Conservation (phyloP, 2,797 vertebrate species). For the Otus scops region DNA sequence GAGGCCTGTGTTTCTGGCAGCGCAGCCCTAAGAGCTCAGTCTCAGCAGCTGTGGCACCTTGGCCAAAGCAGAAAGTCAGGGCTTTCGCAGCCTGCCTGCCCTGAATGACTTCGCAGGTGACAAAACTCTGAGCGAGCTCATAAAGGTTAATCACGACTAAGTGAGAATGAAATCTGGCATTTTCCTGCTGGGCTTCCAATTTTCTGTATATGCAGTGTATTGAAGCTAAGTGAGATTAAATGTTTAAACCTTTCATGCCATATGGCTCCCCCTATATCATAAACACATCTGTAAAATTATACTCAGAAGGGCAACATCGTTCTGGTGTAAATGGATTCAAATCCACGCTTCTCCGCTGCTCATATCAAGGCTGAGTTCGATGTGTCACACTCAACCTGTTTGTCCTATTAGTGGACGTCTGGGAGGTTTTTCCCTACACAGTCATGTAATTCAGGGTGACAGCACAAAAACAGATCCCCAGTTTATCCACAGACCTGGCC, state of each 20-base stretch:
- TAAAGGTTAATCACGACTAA: constrained; percentile 49
- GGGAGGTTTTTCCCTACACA: background rate
- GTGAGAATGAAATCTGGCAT: constrained; percentile 56
- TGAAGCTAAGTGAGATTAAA: constrained; percentile 59
- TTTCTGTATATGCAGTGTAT: constrained; percentile 14
- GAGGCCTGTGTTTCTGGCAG: background rate
- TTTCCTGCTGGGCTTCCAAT: constrained; percentile 56
- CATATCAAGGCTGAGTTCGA: background rate
- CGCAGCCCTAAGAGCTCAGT: background rate
- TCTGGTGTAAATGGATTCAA: background rate
- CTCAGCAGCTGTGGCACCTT: background rate
- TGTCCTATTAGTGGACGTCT: background rate
- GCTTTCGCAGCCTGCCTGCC: background rate
- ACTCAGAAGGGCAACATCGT: background rate
- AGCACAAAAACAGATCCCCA: background rate
- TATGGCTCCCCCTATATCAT: constrained; percentile 49
- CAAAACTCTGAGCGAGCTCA: background rate
- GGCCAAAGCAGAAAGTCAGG: background rate
- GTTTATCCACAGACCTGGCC: background rate
- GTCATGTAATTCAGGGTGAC: background rate
- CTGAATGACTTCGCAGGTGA: background rate
- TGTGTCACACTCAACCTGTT: background rate
- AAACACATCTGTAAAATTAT: constrained; percentile 33
- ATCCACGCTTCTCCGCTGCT: background rate
- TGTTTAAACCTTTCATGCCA: constrained; percentile 44